Base-by-base conservation (phyloP, 2,888 invertebrate genomes). In the Torymus auratus region DNA sequence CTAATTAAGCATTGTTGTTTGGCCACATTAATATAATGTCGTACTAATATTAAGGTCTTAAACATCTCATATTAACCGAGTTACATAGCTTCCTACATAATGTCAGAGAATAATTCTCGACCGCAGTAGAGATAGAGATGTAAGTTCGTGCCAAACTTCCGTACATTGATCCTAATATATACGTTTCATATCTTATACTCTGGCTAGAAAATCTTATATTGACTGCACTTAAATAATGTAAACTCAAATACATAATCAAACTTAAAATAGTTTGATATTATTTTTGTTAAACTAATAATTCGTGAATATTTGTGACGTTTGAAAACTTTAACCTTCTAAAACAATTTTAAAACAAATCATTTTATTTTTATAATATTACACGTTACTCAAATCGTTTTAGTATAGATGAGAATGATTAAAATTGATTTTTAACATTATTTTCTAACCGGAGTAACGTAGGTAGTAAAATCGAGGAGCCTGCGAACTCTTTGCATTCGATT, bases 121-220 rank as follows among this genome's bases (percentile, higher is more conserved):
- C 50, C 52, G 50, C 53, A 52, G 15, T 60, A 78, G 67, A 20
- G 7, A 17, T 75, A 71, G 28, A 61, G 12, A 53, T 61, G 65
- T 17, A 78, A 60, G 75, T 75, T 75, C 50, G 72, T 75, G 75
- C 78, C 78, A 82, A 81, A 82, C 62, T 71, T 82, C 67, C 61
- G 75, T 71, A 70, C 14, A 12, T 68, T 53, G 41, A 41, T 41
- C 41, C 41, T 52, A 61, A 15, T n/a, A 62, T 50, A 62, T 58
- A 71, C n/a, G 58, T 71, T 78, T 61, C 60, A 41, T 1, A 69
- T 17, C 5, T 15, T 60, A 20, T 41, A 50, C 41, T 55, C 60
- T 69, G 53, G 17, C 15, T 75, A 60, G 41, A 73, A 77, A 64
- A 61, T 65, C 2, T 52, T 68, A 60, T 41, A 41, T 76, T 67